Evolutionary conservation across 2,888 invertebrate genomes (phyloP), one percentile per base, ranked within the genome.

Genomic region (Drosophila dives): DNA sequence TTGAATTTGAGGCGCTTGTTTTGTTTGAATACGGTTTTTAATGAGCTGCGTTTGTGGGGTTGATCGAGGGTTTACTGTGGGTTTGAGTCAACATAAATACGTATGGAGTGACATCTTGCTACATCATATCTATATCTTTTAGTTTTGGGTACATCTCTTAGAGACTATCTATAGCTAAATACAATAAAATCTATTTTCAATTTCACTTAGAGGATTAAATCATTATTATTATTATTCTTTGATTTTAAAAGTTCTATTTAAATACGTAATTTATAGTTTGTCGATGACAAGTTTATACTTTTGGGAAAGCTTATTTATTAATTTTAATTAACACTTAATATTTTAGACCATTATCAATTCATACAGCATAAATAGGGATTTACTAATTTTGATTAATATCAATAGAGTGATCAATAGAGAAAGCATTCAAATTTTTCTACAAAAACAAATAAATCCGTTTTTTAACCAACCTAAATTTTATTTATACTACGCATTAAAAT

Each of bases 1-100:
- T 85, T 83, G 70, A 88, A 88, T 85, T 75, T 72, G 45, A 85
- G 88, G 80, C 83, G 63, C 67, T 71, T 65, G 62, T 59, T 17
- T 50, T 49, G 56, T 29, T 64, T 71, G 66, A 70, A 78, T 74
- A 29, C 29, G 33, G 5, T 42, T 67, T 61, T 40, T 78, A 81
- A 80, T 81, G 82, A 74, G 51, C 42, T 60, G 12, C 40, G 42
- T 45, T 53, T 56, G 81, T 60, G 81, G 72, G 71, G 34, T 68
- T 75, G 62, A 50, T 45, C 15, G 63, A 64, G 89, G 85, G 84
- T 48, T 88, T 90, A 88, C 76, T 54, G 29, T 69, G 72, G 82
- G 77, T 62, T 69, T 70, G 73, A 53, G 42, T 26, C 45, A 29
- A 50, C 11, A 58, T 36, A 51, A 38, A 45, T 42, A 20, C 17